Conservation (phyloP, 2,888 invertebrate species). For the Strigamia crassipes region DNA sequence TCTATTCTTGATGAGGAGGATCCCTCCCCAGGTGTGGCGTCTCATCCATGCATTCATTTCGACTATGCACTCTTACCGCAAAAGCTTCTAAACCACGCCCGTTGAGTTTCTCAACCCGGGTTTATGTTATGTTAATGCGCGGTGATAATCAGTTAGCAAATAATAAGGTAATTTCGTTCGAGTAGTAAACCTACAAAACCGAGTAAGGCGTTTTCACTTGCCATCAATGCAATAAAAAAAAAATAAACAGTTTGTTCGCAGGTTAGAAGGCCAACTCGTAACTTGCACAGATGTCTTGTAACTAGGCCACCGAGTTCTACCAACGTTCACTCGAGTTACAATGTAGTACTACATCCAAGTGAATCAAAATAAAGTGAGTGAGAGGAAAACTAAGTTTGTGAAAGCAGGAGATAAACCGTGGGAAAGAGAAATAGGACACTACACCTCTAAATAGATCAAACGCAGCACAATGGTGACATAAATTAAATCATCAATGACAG, state of each 20-base stretch:
- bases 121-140: background rate
- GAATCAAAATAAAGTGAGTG: background rate
- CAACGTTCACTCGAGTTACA: background rate
- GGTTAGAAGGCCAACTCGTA: background rate
- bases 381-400: background rate
- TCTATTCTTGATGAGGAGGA: slow-evolving; percentile 19
- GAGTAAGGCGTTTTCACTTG: background rate
- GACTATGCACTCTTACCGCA: background rate
- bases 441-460: background rate
- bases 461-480: background rate
- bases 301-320: background rate
- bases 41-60: slow-evolving; percentile 14
- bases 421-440: background rate
- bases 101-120: background rate
- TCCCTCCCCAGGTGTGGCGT: slow-evolving; percentile 29
- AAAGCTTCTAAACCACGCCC: background rate
- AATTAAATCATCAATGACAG: background rate
- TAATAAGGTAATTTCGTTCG: background rate
- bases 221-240: background rate
- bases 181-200: background rate
- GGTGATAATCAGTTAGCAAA: slow-evolving; percentile 17
- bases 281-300: slow-evolving; percentile 8
- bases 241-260: background rate
- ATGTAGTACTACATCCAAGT: background rate
- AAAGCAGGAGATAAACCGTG: background rate